phyloP scores from a whole-genome alignment of 2,113 vertebrate species.

The Hippopotamus amphibius region DNA sequence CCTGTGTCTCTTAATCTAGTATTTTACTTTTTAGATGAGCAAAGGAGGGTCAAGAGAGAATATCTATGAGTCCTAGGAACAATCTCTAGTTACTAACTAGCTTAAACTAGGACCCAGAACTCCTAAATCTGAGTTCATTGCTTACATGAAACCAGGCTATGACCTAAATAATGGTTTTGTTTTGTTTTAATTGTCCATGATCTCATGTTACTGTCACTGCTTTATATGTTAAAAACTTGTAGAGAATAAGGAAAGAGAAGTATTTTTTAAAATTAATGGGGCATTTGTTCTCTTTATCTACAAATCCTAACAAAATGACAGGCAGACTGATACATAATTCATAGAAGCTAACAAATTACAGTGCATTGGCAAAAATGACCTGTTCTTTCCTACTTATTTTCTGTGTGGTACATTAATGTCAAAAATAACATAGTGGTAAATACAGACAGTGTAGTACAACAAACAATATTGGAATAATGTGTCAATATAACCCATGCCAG shows the following conservation, averaged over 20 bases:
- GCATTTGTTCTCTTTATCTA: conserved; percentile 57
- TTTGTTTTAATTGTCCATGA: not conserved
- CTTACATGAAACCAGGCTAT: not conserved
- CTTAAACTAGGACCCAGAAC: not conserved
- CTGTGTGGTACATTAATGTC: conserved; percentile 44
- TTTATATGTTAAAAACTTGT: conserved; percentile 52
- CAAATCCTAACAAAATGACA: conserved; percentile 65
- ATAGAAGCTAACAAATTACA: conserved; percentile 63
- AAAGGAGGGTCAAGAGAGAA: not conserved
- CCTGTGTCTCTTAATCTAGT: not conserved
- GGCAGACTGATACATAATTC: conserved; percentile 68
- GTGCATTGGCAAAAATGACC: conserved; percentile 54
- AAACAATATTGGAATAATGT: conserved; percentile 3
- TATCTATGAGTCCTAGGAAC: not conserved
- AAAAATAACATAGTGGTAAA: conserved; percentile 59
- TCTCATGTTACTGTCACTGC: conserved; percentile 2
- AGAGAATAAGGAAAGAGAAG: not conserved
- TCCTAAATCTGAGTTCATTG: not conserved
- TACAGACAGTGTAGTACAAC: conserved; percentile 23
- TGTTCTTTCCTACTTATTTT: conserved; percentile 67
- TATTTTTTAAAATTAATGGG: conserved; percentile 51
- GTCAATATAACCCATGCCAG: conserved; percentile 45
- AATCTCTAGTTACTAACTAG: not conserved
- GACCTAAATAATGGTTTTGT: not conserved
- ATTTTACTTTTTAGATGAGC: conserved; percentile 6